Evolutionary conservation across 2,113 vertebrate species (phyloP), one percentile per base, ranked within the genome.

Genomic region (Phyllopteryx taeniolatus): DNA sequence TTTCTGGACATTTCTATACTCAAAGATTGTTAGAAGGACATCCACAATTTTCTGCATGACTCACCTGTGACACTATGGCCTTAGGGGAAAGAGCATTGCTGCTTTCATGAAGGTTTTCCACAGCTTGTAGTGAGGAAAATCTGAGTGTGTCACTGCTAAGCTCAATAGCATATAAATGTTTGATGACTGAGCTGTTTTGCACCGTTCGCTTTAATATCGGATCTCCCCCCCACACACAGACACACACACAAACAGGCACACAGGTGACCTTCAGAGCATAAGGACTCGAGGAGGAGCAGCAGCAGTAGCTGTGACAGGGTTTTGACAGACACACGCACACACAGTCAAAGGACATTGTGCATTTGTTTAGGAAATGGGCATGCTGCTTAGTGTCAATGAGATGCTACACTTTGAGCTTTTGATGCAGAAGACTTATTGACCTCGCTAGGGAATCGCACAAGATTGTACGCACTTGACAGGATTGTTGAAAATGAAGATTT

Each of bases 401-500:
- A 89, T 85, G 86, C 60, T 68, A 6, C 75, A 53, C 72, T 76
- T 66, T 31, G 39, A 77, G 35, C 42, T 68, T 70, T 54, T 71
- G 47, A 70, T 72, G 66, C 66, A 61, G 74, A 64, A 51, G 19
- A 39, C 22, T 68, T 51, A 15, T 67, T 22, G 2, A 57, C 46
- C 43, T 63, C 35, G 43, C 7, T 0, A 35, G 67, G 67, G 19
- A 65, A n/a, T 54, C 27, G 31, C n/a, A 12, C 57, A 70, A 20
- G 42, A 6, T 64, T 14, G 20, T 22, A 47, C 42, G 31, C 8
- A 17, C 11, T n/a, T 39, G 0, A 17, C 43, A 33, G 42, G 60
- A 56, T 49, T 54, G 19, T 46, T 35, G 61, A 74, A 76, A 80
- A 96, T 95, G 94, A 94, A 91, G 83, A 93, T 95, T 87, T 95